Evolutionary conservation across 2,888 invertebrate species (phyloP), one percentile per base, ranked within the genome.

Genomic region (Campaea margaritaria): DNA sequence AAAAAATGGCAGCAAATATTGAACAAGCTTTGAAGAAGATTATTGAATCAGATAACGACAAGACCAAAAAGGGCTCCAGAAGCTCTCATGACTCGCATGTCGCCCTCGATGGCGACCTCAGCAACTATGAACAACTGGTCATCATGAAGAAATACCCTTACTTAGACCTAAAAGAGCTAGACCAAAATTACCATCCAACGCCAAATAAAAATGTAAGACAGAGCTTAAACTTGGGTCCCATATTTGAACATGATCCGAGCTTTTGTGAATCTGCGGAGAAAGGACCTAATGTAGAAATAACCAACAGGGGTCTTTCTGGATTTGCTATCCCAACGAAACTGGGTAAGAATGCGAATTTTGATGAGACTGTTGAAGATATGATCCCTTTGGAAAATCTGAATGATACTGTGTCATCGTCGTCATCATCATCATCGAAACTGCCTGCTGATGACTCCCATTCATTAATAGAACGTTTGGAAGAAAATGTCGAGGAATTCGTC

Each of bases 81-180:
- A 68, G 58, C 34, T 51, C 61, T 43, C 77, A 79, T 54, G 66
- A 34, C 8, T 51, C 61, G 44, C 77, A 79, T 54, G 66, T 36
- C 8, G 27, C 27, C 12, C 8, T 66, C 38, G 84, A 85, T n/a
- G 78, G 83, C 51, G 85, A 87, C 52, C 64, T 89, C 0, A 80
- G 82, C 2, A 82, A 87, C 45, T 92, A 85, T 53, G 91, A 90
- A 58, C 84, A 87, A 67, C 66, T 90, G 28, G 91, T 92, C 10
- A 86, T 91, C 12, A 87, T 86, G 86, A 92, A 92, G 63, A 92
- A 92, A 65, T 86, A 91, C 71, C 91, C 91, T 0, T 92, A 85
- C 67, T 69, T 92, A 36, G 91, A 92, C 62, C 61, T 88, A 1
- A 87, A 87, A 42, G 87, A 90, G 49, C 71, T 89, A 12, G 86